Percentiles rank a stretch among this genome's conserved stretches.
phyloP scores from a whole-genome alignment of 2,113 vertebrate genomes.

The Otocyon megalotis region DNA sequence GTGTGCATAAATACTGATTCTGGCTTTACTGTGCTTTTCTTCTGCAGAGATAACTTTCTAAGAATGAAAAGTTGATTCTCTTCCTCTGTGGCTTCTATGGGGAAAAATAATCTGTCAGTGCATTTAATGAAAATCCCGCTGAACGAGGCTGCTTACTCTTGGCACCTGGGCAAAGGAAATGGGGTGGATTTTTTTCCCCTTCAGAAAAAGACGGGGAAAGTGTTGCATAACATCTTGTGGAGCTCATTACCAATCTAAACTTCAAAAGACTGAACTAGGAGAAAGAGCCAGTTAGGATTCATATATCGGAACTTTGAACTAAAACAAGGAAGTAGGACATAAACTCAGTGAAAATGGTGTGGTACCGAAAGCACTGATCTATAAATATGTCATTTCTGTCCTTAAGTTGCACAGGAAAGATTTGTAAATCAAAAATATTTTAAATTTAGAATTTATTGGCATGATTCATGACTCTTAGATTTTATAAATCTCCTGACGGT shows the following conservation, averaged over 20 bases:
- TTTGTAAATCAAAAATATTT: conserved; percentile 67
- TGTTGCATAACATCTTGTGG: conserved; percentile 66
- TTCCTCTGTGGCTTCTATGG: neutral
- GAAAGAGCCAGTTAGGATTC: conserved; percentile 61
- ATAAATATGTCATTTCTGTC: conserved; percentile 63
- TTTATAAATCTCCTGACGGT: conserved; percentile 66
- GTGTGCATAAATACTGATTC: neutral
- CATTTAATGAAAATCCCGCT: conserved; percentile 15
- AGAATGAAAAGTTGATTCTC: neutral
- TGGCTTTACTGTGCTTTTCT: neutral
- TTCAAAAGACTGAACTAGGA: conserved; percentile 70
- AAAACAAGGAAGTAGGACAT: neutral
- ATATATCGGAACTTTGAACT: conserved; percentile 66
- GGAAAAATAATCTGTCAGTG: neutral
- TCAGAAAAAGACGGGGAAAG: conserved; percentile 56
- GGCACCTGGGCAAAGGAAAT: conserved; percentile 7
- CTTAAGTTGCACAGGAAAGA: neutral
- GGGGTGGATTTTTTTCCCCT: neutral
- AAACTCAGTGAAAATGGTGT: conserved; percentile 55
- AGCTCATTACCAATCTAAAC: conserved; percentile 76
- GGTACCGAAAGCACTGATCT: conserved; percentile 49
- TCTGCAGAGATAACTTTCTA: neutral
- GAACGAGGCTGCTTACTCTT: conserved; percentile 10
- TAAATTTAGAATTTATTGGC: conserved; percentile 52
- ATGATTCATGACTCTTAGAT: conserved; percentile 54